A percentile compares a stretch with the other conserved stretches of the same genome.
phyloP scores from a whole-genome alignment of 2,797 vertebrate genomes.

The Nothura maculosa region DNA sequence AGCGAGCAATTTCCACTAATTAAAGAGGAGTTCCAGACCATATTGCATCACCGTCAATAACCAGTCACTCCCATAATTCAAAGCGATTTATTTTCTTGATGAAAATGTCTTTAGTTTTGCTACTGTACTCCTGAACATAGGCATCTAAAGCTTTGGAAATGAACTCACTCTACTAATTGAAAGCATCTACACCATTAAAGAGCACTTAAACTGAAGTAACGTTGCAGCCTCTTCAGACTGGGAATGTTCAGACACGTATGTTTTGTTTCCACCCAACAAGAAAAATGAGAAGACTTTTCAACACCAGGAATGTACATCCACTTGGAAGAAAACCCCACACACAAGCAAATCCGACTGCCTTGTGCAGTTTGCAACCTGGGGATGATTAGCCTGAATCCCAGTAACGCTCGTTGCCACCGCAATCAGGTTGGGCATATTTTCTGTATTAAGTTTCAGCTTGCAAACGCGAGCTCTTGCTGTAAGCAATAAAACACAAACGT shows the following conservation, averaged over 20 bases:
- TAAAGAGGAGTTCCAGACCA: background rate
- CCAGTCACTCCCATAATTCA: background rate
- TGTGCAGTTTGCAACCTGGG: background rate
- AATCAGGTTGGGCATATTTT: background rate
- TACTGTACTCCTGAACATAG: background rate
- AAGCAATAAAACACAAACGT: background rate
- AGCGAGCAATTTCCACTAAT: background rate
- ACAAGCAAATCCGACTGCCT: background rate
- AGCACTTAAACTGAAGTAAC: background rate
- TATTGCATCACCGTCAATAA: background rate
- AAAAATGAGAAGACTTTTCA: background rate
- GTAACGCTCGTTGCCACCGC: background rate
- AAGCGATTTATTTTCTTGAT: background rate
- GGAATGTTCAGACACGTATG: rapidly evolving
- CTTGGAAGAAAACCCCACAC: background rate
- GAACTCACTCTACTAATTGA: background rate
- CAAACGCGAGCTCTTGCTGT: background rate
- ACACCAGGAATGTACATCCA: background rate
- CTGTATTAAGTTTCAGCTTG: background rate
- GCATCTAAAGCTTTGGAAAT: background rate
- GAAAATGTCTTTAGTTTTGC: background rate
- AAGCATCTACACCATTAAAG: background rate
- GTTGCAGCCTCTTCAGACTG: background rate
- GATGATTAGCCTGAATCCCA: background rate
- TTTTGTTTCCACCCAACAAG: background rate